Base-by-base conservation (phyloP, 2,888 invertebrate genomes). In the Frankliniella fusca region DNA sequence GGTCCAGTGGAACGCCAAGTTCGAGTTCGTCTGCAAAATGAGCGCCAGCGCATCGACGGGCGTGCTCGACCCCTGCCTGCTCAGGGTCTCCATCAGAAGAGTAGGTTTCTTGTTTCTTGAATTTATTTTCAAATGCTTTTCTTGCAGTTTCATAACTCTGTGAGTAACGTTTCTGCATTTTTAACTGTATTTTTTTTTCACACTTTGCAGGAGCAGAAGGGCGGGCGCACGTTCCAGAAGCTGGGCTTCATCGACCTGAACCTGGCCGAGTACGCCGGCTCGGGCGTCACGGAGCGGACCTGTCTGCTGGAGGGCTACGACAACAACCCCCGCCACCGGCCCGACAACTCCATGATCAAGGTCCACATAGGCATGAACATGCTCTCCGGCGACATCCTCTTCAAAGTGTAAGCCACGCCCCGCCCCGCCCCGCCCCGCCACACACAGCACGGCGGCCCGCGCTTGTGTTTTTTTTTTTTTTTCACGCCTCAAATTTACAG, bases 171-270 rank as follows among this genome's bases (percentile, higher is more conserved):
- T n/a, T n/a, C n/a, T 38, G 38, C 38, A 38, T 38, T 38, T 0
- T 18, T 38, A n/a, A 80, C 15, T 0, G 2, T 38, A 15, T 38
- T 11, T 18, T 80, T 81, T 65, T 86, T 87, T 54, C 0, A 15
- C 20, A 20, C 54, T 9, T 38, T 2, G 3, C 86, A 93, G 93
- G 93, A 93, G 88, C 88, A 91, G 84, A 92, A 93, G 87, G 93
- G 93, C 81, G 97, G 97, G 81, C 92, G 95, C 85, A 94, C 96
- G 85, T 96, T 93, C 90, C 95, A 95, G 90, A 99, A 99, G 91
- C 92, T 99, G 86, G 99, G 99, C 85, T 99, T 97, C 91, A 97
- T 96, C 86, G 98, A 98, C 90, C 91, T 99, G 87, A 98, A 99
- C 90, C 92, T 99, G 87, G 96, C 98, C 83, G 97, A 98, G 90